These are phyloP conservation scores for Ciconia maguari DNA, from an alignment of 2,113 vertebrate species.

Conservation along the genomic window DNA sequence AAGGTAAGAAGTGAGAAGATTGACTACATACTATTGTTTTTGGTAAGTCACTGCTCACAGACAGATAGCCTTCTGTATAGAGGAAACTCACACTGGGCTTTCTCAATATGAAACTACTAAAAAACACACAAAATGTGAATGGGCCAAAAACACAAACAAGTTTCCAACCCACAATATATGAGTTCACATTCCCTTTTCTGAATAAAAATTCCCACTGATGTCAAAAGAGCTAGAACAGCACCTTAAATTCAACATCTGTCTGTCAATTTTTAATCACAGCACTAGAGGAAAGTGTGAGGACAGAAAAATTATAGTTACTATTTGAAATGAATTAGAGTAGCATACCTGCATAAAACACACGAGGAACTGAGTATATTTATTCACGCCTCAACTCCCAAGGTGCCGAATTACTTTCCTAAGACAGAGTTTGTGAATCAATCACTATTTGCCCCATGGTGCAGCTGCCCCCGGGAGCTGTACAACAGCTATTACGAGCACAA, in stretches of 20 bases:
- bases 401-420: not conserved
- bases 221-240: not conserved
- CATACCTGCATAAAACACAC: not conserved
- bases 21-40: not conserved
- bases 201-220: not conserved
- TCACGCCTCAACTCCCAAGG: not conserved
- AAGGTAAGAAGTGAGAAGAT: not conserved
- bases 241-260: not conserved
- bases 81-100: not conserved
- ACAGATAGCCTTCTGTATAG: not conserved
- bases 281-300: not conserved
- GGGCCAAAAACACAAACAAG: not conserved
- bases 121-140: not conserved
- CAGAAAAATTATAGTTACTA: not conserved
- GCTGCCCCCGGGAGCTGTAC: fast-evolving
- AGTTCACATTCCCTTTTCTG: not conserved
- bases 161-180: not conserved
- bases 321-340: not conserved
- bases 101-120: not conserved
- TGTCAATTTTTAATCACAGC: not conserved
- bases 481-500: not conserved
- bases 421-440: not conserved
- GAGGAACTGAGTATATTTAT: not conserved
- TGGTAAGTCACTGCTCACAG: not conserved
- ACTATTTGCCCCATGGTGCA: fast-evolving